phyloP scores from a whole-genome alignment of 1,140 invertebrate genomes.

The Leptinotarsa texana region DNA sequence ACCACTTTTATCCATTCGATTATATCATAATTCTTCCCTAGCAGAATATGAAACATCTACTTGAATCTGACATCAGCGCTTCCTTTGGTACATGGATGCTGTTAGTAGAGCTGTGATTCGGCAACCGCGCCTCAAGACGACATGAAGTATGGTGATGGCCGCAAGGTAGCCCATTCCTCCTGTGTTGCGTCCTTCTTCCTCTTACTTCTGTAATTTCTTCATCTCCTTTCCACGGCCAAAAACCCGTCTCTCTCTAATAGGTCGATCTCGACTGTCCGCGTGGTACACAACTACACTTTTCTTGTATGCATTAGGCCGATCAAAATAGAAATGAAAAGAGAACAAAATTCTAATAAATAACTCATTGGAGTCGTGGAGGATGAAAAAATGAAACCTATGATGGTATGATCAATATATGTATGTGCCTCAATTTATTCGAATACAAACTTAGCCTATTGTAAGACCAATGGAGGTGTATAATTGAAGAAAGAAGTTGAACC shows the following conservation, averaged over 20 bases:
- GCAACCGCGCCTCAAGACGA: slow-evolving; percentile 49
- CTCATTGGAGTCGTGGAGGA: too few relatives aligned
- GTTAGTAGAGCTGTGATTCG: slow-evolving; percentile 40
- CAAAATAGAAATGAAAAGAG: not conserved
- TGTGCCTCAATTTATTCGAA: too few relatives aligned
- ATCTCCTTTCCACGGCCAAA: slow-evolving; percentile 22
- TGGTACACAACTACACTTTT: not conserved
- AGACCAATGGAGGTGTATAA: too few relatives aligned
- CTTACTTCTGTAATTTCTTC: slow-evolving; percentile 24
- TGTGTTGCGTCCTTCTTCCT: slow-evolving; percentile 38
- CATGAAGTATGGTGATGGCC: slow-evolving; percentile 50
- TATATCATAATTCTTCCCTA: too few relatives aligned
- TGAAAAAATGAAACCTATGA: too few relatives aligned
- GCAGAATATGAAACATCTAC: too few relatives aligned
- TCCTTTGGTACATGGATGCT: not conserved
- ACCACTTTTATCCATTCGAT: too few relatives aligned
- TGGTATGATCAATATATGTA: too few relatives aligned
- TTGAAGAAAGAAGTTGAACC: too few relatives aligned
- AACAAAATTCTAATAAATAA: too few relatives aligned
- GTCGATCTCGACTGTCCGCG: not conserved
- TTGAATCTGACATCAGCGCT: not conserved
- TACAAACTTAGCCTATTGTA: too few relatives aligned
- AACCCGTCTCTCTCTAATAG: slow-evolving; percentile 17
- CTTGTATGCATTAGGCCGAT: not conserved
- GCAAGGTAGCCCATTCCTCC: slow-evolving; percentile 48